These are phyloP conservation scores for Aurelia aurita DNA, from an alignment of 30 jellyfish, hydroid and myxozoan genomes.

Conservation along the genomic window DNA sequence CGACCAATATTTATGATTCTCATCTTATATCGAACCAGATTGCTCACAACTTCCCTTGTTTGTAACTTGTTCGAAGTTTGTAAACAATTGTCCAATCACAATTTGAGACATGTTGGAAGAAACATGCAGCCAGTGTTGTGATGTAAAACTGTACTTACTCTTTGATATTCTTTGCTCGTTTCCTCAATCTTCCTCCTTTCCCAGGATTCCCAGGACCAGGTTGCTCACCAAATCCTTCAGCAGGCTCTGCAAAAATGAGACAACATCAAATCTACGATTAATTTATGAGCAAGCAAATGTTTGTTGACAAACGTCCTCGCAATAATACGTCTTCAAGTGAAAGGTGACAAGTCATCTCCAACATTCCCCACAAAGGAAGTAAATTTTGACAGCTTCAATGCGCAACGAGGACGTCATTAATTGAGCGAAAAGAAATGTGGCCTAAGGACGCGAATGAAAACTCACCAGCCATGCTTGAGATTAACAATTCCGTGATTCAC, in stretches of 20 bases:
- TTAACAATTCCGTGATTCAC: constrained; percentile 42
- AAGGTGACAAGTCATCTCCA: constrained; percentile 62
- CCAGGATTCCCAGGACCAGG: constrained; percentile 29
- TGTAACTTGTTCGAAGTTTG: too few species aligned
- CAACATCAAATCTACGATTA: neutral
- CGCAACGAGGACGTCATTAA: too few species aligned
- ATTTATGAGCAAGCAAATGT: too few species aligned
- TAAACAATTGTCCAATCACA: too few species aligned
- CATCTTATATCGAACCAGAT: too few species aligned
- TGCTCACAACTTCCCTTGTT: too few species aligned
- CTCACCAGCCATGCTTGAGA: constrained; percentile 73
- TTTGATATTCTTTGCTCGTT: constrained; percentile 51
- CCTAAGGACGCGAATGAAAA: constrained; percentile 5
- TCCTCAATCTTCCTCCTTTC: constrained; percentile 63
- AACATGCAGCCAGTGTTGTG: neutral
- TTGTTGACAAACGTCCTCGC: too few species aligned
- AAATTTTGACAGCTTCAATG: too few species aligned
- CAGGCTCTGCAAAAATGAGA: constrained; percentile 3
- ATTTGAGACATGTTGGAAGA: too few species aligned
- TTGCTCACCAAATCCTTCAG: constrained; percentile 40
- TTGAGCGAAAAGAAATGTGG: neutral
- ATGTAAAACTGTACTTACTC: constrained; percentile 37
- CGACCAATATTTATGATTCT: too few species aligned
- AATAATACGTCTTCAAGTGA: constrained; percentile 1
- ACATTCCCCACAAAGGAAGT: too few species aligned